Conservation (phyloP, 2,797 vertebrate genomes). For the Melanogrammus aeglefinus region DNA sequence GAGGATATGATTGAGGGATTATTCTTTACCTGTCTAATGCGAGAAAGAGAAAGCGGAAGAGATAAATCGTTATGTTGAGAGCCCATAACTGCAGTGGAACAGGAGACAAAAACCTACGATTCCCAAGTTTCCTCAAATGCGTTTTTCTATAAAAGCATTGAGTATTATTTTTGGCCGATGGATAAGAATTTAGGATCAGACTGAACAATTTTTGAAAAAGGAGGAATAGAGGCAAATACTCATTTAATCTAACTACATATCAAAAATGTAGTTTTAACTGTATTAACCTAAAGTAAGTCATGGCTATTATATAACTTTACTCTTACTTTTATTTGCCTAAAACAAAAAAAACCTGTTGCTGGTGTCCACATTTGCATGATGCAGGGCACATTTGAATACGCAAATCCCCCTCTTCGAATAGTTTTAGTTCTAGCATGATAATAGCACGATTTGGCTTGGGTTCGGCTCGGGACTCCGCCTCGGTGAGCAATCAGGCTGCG, state of each 20-base stretch:
- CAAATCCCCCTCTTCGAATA: conserved; percentile 26
- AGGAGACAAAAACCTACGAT: conserved; percentile 20
- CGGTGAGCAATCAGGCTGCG: conserved; percentile 34
- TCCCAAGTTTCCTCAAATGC: conserved; percentile 10
- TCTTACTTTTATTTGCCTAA: too few relatives aligned
- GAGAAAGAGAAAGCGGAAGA: conserved; percentile 24
- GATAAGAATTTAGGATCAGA: background rate
- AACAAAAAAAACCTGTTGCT: background rate
- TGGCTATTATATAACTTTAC: too few relatives aligned
- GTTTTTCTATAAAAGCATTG: background rate
- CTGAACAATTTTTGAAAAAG: background rate
- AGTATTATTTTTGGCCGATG: too few relatives aligned
- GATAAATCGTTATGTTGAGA: conserved; percentile 48
- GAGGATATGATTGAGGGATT: conserved; percentile 15
- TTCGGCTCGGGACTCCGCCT: conserved; percentile 26
- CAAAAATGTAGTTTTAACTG: too few relatives aligned
- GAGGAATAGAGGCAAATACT: background rate
- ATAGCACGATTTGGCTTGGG: background rate
- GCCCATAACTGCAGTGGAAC: conserved; percentile 43
- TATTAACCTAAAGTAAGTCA: too few relatives aligned
- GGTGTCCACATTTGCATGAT: conserved; percentile 26
- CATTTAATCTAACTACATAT: background rate
- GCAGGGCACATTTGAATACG: conserved; percentile 45
- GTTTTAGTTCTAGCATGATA: conserved; percentile 36
- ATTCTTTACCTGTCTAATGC: conserved; percentile 16